Evolutionary conservation across 2,797 vertebrate species (phyloP), one percentile per base, ranked within the genome.

Genomic region (Lepus townsendii): DNA sequence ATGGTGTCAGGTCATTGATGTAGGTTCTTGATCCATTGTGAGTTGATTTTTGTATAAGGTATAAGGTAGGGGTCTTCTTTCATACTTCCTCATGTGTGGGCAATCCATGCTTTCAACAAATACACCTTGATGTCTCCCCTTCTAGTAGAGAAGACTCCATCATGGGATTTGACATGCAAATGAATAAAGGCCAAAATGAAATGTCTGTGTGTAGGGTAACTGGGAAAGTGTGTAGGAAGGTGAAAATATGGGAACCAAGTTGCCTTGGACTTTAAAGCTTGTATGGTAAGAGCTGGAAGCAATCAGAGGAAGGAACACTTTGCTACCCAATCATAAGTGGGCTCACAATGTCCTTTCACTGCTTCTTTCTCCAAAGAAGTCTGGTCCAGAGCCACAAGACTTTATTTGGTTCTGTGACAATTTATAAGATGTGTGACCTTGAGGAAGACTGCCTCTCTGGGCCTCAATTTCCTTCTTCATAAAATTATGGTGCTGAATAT

Each of bases 401-500:
- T 80, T 95, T 80, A 50, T 77, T 95, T 62, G 76, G 12, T 16
- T 35, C 17, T 69, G 65, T 84, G 79, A 86, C 30, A 72, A 16
- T 73, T 88, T 68, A 38, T 27, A 32, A 77, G 57, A 65, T 71
- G 83, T 7, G 10, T 62, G 69, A 94, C 12, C 62, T 83, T 84
- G 54, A 88, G 65, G 16, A 88, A 83, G 69, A 75, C 42, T 85
- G 77, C 1, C 17, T 76, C n/a, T 26, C 7, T 66, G 20, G 69
- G 52, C 47, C 52, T 90, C 71, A 82, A 42, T 94, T 96, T 85
- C 35, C 27, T 95, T 27, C 11, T 38, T 83, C 38, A 27, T 91
- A 80, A 90, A 96, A 83, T 62, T 12, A 62, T 17, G 24, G 52
- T 5, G 32, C 57, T 85, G 9, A n/a, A 76, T 52, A 60, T 62